Base-by-base conservation (phyloP, 2,888 invertebrate species). In the Temnothorax ravouxi region DNA sequence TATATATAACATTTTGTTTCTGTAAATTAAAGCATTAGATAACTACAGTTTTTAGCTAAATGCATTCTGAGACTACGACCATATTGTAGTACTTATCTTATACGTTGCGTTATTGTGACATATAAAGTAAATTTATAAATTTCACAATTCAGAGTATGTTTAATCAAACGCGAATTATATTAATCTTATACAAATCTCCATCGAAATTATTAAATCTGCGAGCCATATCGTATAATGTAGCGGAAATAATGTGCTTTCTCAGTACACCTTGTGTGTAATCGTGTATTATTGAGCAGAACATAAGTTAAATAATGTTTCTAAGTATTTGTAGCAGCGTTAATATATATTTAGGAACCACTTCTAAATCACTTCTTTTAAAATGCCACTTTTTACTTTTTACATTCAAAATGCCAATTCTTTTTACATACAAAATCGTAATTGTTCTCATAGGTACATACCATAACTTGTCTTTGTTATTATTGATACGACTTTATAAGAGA, bases 221-320 rank as follows among this genome's bases (percentile, higher is more conserved):
- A 41, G 6, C 13, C 6, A 15, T 44, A 34, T 34, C 6, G 34
- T 34, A 6, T 44, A 2, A 61, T 25, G 1, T 29, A 29, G 29
- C 13, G 13, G 15, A 59, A 74, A 74, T 44, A 59, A 13, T 6
- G 5, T 34, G 15, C 3, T 71, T 15, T 4, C 5, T 15, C 0
- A 34, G 11, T 21, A 6, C 34, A 34, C 34, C 34, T 38, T 21
- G 13, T 41, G n/a, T 41, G 38, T 25, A 71, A 71, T 54, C 9
- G 6, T 52, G 4, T 44, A 74, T 74, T 59, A 74, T 44, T 29
- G n/a, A 74, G 44, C 18, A 29, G 47, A 59, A 59, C n/a, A 13
- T 5, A n/a, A 59, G 25, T 25, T 13, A 15, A 74, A 25, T 29
- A 59, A 11, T 11, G 41, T 72, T 56, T 56, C 13, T 38, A 44